phyloP scores from a whole-genome alignment of 1,140 invertebrate species.

The Nymphalis io region DNA sequence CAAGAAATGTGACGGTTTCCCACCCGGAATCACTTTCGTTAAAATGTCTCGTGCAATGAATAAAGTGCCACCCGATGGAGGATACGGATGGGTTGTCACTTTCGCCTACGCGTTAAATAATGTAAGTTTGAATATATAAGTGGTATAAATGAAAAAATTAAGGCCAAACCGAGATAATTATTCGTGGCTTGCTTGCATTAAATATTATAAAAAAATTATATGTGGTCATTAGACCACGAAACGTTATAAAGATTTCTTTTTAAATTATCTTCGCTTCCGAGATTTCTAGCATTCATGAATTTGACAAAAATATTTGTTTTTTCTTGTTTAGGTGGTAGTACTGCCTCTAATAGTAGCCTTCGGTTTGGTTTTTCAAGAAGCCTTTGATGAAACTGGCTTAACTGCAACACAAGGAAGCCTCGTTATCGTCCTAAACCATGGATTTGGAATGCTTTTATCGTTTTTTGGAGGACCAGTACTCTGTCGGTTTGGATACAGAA shows the following conservation, averaged over 20 bases:
- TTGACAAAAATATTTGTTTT: too few species aligned
- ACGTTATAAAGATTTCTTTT: not conserved
- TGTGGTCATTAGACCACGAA: not conserved
- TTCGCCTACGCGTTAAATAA: slow-evolving; percentile 84
- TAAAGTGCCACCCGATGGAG: slow-evolving; percentile 84
- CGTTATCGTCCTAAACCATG: slow-evolving; percentile 83
- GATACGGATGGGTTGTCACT: slow-evolving; percentile 87
- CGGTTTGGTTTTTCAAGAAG: slow-evolving; percentile 82
- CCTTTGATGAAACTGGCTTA: slow-evolving; percentile 75
- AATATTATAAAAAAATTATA: not conserved
- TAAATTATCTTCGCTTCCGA: too few species aligned
- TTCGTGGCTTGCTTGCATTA: not conserved
- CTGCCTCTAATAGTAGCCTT: slow-evolving; percentile 82
- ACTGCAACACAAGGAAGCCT: slow-evolving; percentile 81
- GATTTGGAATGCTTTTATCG: slow-evolving; percentile 83
- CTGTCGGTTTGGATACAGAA: slow-evolving; percentile 81
- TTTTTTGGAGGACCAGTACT: slow-evolving; percentile 82
- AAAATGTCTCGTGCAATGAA: slow-evolving; percentile 51
- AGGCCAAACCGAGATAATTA: slow-evolving; percentile 14
- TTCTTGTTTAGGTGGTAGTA: slow-evolving; percentile 79
- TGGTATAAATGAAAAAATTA: not conserved
- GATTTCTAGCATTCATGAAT: too few species aligned
- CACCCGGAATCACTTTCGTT: slow-evolving; percentile 23
- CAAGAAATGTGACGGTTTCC: slow-evolving; percentile 40
- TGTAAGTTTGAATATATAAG: slow-evolving; percentile 77